A percentile compares a stretch with the other conserved stretches of the same genome.
Evolutionary conservation across 2,797 vertebrate species (phyloP).

Genomic region (Pteropus rufus): DNA sequence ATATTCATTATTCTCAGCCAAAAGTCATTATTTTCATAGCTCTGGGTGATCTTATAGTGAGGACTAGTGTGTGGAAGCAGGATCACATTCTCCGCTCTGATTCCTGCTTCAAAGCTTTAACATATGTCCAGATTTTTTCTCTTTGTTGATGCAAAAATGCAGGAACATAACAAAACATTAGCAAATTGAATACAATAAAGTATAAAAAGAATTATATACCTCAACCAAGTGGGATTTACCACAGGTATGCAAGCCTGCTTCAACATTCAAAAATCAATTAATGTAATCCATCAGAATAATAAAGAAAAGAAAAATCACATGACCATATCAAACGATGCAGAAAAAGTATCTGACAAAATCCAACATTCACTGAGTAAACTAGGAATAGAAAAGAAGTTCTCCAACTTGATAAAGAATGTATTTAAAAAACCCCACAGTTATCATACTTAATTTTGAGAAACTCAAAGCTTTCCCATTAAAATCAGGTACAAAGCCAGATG

Average conservation of each 20-base stretch:
- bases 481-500: not conserved
- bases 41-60: not conserved
- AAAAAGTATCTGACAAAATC: not conserved
- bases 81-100: not conserved
- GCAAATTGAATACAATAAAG: not conserved
- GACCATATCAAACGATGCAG: not conserved
- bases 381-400: not conserved
- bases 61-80: not conserved
- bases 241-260: not conserved
- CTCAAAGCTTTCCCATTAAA: not conserved
- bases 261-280: not conserved
- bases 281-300: not conserved
- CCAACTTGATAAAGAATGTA: not conserved
- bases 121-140: not conserved
- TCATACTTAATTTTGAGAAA: not conserved
- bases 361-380: not conserved
- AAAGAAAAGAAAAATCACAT: not conserved
- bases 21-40: conserved; percentile 38
- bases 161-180: not conserved
- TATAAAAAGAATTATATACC: not conserved
- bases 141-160: not conserved
- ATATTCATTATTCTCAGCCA: conserved; percentile 39
- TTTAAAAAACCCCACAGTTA: not conserved
- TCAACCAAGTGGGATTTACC: not conserved
- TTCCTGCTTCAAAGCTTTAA: not conserved